A percentile compares a stretch with the other conserved stretches of the same genome.
These are phyloP conservation scores for Trichonephila inaurata DNA, from an alignment of 1,140 invertebrate species.

Conservation along the genomic window DNA sequence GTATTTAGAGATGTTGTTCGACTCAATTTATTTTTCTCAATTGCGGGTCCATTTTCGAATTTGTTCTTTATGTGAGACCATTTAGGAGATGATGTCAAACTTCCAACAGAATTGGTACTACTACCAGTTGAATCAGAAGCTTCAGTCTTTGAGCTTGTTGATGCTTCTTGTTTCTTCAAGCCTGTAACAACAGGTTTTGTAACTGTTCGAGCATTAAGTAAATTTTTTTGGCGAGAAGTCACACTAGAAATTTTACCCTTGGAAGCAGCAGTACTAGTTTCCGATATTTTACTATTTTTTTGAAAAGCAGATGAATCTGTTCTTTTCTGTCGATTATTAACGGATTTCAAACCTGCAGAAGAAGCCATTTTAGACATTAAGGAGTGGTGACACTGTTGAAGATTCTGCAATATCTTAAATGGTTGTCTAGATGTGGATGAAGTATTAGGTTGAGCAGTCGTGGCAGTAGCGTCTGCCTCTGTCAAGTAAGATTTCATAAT, in stretches of 20 bases:
- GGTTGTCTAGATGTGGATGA: slow-evolving; percentile 29
- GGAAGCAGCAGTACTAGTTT: not conserved
- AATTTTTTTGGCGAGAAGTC: slow-evolving; percentile 22
- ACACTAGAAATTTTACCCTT: slow-evolving; percentile 11
- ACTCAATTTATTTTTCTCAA: not conserved
- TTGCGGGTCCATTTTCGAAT: slow-evolving; percentile 57
- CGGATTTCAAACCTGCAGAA: slow-evolving; percentile 25
- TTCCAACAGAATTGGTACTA: slow-evolving; percentile 59
- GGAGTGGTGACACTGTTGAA: slow-evolving; percentile 48
- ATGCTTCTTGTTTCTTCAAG: slow-evolving; percentile 17
- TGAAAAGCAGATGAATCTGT: not conserved
- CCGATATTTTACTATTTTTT: slow-evolving; percentile 16
- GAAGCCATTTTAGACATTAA: slow-evolving; percentile 49
- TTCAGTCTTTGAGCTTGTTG: not conserved
- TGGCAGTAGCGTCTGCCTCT: slow-evolving; percentile 17
- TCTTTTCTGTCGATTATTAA: slow-evolving; percentile 28
- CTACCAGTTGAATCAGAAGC: not conserved
- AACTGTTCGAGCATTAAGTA: slow-evolving; percentile 2
- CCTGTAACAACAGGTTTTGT: not conserved
- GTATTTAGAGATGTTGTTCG: not conserved
- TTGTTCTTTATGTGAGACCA: slow-evolving; percentile 76
- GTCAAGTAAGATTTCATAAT: slow-evolving; percentile 58
- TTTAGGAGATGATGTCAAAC: slow-evolving; percentile 73
- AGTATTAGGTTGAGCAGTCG: slow-evolving; percentile 17
- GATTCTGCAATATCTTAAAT: slow-evolving; percentile 61